Evolutionary conservation across 2,797 vertebrate species (phyloP), one percentile per base, ranked within the genome.

Genomic region (Odontamblyopus rebecca): DNA sequence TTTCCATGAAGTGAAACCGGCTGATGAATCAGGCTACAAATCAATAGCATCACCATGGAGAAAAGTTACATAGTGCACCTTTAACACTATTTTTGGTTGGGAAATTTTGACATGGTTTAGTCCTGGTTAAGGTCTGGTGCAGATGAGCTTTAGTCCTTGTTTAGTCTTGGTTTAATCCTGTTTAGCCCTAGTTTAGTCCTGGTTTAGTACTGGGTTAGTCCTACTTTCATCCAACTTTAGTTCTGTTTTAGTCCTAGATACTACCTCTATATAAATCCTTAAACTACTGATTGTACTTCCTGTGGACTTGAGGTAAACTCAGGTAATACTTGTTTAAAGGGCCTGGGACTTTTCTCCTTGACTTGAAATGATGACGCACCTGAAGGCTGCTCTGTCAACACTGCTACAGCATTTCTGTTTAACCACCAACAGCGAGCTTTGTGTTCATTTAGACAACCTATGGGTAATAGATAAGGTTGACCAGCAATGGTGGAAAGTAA

Each of bases 341-440:
- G 88, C 76, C 89, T 84, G 83, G 35, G 74, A 77, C 63, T 41
- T 77, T 82, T 86, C 75, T 82, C 76, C 73, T 69, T 73, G 80
- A 79, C 84, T 81, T 79, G 72, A 70, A 74, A 70, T 88, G 87
- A 91, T 89, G 88, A 91, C 84, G 88, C 83, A 86, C 74, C 88
- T 80, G 70, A 6, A 77, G 86, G 84, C 85, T 88, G 82, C 81
- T 84, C 76, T 68, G 38, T 86, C 85, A 91, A 89, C 86, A 89
- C 75, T 35, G 69, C 76, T 11, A 72, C 63, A 65, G 44, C 3
- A 51, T 64, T 48, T n/a, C 69, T 91, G 88, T 92, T 92, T 90
- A 84, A 82, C 82, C 89, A 89, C 80, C 86, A 91, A 86, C 91
- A 91, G 76, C 32, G 74, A 13, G 71, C 74, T 79, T 78, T 78